These are phyloP conservation scores for Pseudotriccus pelzelni DNA, from an alignment of 2,797 vertebrate genomes.

Conservation along the genomic window DNA sequence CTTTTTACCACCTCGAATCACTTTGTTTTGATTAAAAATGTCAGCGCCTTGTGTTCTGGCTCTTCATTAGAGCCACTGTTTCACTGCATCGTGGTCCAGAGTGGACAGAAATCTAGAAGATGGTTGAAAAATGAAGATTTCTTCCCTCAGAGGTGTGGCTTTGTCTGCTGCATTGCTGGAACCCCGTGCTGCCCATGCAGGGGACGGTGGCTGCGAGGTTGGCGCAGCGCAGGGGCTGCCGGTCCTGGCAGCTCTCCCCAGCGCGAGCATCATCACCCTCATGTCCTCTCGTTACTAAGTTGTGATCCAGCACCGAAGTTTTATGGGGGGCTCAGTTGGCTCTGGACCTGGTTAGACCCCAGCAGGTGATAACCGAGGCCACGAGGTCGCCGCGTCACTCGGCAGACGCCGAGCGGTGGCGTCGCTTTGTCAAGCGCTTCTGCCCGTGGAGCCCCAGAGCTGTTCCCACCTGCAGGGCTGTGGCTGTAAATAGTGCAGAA, in stretches of 20 bases:
- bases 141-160: not conserved
- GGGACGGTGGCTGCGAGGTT: fast-evolving
- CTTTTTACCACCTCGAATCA: conserved; percentile 1
- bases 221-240: not conserved
- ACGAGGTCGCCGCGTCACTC: not conserved
- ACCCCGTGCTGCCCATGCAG: fast-evolving
- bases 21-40: conserved; percentile 19
- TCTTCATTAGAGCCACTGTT: not conserved
- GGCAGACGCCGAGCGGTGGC: not conserved
- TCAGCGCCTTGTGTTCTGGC: not conserved
- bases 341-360: not conserved
- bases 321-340: not conserved
- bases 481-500: not conserved
- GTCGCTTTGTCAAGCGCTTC: not conserved
- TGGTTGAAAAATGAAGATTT: not conserved
- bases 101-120: not conserved
- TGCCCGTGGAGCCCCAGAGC: not conserved
- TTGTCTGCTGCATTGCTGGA: not conserved
- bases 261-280: not conserved
- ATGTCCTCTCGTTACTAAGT: not conserved
- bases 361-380: not conserved
- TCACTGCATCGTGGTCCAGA: not conserved
- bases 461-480: not conserved
- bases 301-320: not conserved
- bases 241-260: not conserved